Evolutionary conservation across 1,140 invertebrate genomes (phyloP).

Genomic region (Drosophila albomicans): DNA sequence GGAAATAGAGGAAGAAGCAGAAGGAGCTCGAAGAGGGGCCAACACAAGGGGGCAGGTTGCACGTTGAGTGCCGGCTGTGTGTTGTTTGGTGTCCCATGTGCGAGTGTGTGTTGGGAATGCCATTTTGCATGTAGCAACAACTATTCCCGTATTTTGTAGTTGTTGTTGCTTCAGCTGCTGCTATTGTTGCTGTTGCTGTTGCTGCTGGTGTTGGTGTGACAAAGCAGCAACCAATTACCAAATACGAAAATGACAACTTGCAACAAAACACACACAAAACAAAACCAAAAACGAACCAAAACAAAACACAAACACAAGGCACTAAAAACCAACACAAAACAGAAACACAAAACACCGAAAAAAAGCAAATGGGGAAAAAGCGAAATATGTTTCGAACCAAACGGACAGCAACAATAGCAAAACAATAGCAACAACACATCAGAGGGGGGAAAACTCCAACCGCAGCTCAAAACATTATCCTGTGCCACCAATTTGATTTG

Average conservation of each 20-base stretch:
- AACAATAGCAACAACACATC: conserved; percentile 29
- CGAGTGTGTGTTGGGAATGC: conserved; percentile 67
- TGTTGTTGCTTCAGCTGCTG: conserved; percentile 40
- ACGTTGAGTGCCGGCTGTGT: conserved; percentile 33
- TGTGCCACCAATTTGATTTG: conserved; percentile 82
- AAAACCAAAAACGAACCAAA: conserved; percentile 32
- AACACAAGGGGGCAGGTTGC: conserved; percentile 12
- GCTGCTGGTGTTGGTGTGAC: conserved; percentile 61
- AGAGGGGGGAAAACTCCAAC: conserved; percentile 53
- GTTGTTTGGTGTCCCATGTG: conserved; percentile 29
- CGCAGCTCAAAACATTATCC: conserved; percentile 81
- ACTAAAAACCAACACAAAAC: conserved; percentile 10
- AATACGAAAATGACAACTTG: conserved; percentile 81
- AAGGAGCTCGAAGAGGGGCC: not conserved
- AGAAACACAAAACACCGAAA: conserved; percentile 1
- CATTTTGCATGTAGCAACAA: conserved; percentile 69
- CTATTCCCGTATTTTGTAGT: conserved; percentile 5
- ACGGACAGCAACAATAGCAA: conserved; percentile 35
- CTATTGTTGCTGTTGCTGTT: conserved; percentile 15
- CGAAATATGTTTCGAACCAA: conserved; percentile 49
- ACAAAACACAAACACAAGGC: conserved; percentile 14
- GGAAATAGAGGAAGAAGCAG: not conserved
- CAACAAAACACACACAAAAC: conserved; percentile 56
- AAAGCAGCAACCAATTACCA: conserved; percentile 82
- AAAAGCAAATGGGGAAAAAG: conserved; percentile 5